These are phyloP conservation scores for Dolichopus griseipennis DNA, from an alignment of 2,888 invertebrate species.

Conservation along the genomic window DNA sequence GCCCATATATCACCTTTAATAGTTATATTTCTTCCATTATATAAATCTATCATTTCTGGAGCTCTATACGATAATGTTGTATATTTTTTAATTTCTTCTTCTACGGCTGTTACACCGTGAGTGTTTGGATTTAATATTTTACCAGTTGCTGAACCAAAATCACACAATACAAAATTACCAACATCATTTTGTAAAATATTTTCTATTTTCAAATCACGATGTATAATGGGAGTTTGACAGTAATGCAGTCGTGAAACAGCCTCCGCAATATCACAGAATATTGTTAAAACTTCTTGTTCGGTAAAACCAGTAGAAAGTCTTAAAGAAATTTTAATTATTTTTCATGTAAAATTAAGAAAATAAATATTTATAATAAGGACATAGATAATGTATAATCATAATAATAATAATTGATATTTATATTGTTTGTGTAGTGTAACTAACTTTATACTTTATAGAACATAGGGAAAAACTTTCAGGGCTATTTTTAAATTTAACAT, in stretches of 20 bases:
- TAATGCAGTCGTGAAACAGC: conserved; percentile 85
- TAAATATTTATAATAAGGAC: too few species aligned
- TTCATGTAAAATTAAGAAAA: too few species aligned
- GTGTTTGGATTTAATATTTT: conserved; percentile 59
- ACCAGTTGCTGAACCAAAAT: conserved; percentile 90
- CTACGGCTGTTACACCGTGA: conserved; percentile 60
- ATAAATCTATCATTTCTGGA: conserved; percentile 91
- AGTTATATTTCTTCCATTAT: conserved; percentile 70
- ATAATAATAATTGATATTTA: too few species aligned
- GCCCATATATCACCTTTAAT: conserved; percentile 89
- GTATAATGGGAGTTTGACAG: conserved; percentile 86
- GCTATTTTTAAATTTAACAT: too few species aligned
- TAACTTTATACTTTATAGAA: too few species aligned
- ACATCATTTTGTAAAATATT: conserved; percentile 74
- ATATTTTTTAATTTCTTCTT: conserved; percentile 79
- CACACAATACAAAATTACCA: conserved; percentile 79
- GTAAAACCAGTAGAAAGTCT: conserved; percentile 62
- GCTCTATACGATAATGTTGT: conserved; percentile 84
- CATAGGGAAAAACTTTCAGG: too few species aligned
- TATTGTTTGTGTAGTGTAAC: too few species aligned
- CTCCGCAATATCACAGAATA: conserved; percentile 87
- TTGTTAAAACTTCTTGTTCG: conserved; percentile 68
- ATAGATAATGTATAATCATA: too few species aligned
- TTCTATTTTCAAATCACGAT: conserved; percentile 87
- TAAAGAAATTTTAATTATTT: conserved; percentile 14